Conservation (phyloP, 2,113 vertebrate genomes). For the Cryptoleucopteryx plumbea region DNA sequence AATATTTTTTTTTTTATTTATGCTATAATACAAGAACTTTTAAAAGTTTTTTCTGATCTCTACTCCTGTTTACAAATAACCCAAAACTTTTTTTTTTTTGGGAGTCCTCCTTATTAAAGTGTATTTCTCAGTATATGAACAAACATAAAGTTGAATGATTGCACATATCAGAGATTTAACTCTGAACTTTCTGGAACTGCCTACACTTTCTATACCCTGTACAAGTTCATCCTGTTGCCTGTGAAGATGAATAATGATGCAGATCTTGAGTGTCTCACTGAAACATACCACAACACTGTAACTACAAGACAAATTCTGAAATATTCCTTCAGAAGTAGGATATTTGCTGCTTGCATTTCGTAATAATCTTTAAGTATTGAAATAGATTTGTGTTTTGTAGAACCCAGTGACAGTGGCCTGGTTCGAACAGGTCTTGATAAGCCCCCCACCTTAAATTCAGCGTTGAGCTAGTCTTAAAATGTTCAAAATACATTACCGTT, state of each 20-base stretch:
- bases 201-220: accelerated
- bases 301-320: background rate
- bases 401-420: background rate
- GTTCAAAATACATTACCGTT: background rate
- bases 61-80: background rate
- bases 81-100: too few relatives aligned
- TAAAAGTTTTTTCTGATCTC: too few relatives aligned
- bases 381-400: background rate
- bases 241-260: background rate
- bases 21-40: accelerated
- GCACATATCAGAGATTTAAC: background rate
- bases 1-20: background rate
- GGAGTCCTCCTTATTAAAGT: background rate
- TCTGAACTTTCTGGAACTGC: background rate
- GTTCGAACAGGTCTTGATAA: background rate
- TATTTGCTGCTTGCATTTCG: background rate
- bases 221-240: background rate
- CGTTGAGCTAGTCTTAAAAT: background rate
- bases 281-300: background rate
- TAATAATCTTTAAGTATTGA: background rate
- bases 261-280: background rate
- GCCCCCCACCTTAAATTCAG: background rate
- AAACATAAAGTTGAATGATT: accelerated
- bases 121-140: background rate
- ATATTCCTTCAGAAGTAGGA: background rate